Evolutionary conservation across 1,140 invertebrate species (phyloP).

Genomic region (Elymnias hypermnestra): DNA sequence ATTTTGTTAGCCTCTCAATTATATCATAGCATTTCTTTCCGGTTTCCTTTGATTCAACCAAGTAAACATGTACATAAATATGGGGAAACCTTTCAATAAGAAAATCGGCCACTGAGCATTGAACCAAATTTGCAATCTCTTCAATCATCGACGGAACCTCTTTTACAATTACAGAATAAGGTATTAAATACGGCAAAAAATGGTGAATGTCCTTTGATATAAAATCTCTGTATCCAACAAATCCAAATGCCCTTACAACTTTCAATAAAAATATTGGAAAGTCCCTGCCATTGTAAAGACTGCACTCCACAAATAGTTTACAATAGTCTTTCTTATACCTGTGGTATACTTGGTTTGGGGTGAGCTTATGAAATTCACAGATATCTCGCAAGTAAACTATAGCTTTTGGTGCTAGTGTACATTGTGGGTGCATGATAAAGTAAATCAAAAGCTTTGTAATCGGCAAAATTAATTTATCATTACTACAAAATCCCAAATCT

Average conservation of each 20-base stretch:
- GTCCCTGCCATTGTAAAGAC: conserved; percentile 72
- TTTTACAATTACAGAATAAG: conserved; percentile 72
- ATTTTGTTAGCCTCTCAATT: conserved; percentile 76
- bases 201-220: conserved; percentile 78
- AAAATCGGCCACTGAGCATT: conserved; percentile 77
- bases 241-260: conserved; percentile 78
- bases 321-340: conserved; percentile 82
- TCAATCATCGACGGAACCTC: conserved; percentile 76
- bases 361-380: conserved; percentile 75
- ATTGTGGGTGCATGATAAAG: conserved; percentile 80
- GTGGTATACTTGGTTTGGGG: conserved; percentile 79
- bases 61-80: conserved; percentile 80
- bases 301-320: conserved; percentile 77
- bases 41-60: conserved; percentile 76
- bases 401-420: conserved; percentile 78
- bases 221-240: conserved; percentile 77
- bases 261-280: conserved; percentile 73
- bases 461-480: conserved; percentile 73
- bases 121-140: conserved; percentile 78
- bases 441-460: conserved; percentile 79
- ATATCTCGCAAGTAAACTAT: conserved; percentile 78
- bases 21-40: conserved; percentile 77
- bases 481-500: conserved; percentile 65
- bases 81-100: conserved; percentile 79
- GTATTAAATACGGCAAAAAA: conserved; percentile 78